A percentile compares a stretch with the other conserved stretches of the same genome.
phyloP scores from a whole-genome alignment of 2,888 invertebrate species.

The Pyrocoelia pectoralis region DNA sequence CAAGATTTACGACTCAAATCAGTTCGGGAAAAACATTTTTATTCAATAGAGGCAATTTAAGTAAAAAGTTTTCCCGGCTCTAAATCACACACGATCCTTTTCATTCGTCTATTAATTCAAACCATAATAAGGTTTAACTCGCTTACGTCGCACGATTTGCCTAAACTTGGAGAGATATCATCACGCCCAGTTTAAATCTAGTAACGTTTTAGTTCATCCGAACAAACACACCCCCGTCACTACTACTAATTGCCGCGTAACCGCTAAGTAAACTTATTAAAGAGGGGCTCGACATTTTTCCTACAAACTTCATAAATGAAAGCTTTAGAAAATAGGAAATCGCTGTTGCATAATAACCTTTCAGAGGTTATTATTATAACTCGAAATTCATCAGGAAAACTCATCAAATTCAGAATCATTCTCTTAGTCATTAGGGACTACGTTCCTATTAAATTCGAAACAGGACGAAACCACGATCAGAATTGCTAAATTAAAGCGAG shows the following conservation, averaged over 20 bases:
- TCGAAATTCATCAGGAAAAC: conserved; percentile 18
- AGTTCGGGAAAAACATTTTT: conserved; percentile 10
- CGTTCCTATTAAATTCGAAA: conserved; percentile 25
- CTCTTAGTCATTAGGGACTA: conserved; percentile 17
- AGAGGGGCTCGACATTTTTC: background rate
- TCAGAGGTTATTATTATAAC: conserved; percentile 8
- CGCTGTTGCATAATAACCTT: background rate
- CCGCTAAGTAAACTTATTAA: conserved; percentile 21
- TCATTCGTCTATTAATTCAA: background rate
- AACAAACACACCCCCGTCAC: conserved; percentile 17
- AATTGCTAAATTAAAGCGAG: conserved; percentile 26
- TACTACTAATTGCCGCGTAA: conserved; percentile 28
- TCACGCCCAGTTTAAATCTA: conserved; percentile 19
- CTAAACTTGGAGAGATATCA: conserved; percentile 24
- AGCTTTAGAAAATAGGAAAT: background rate
- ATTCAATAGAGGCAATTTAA: conserved; percentile 12
- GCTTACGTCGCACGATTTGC: conserved; percentile 8
- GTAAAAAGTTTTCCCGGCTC: background rate
- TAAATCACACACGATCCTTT: conserved; percentile 8
- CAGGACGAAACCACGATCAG: conserved; percentile 21
- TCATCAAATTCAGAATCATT: conserved; percentile 18
- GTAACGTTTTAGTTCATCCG: conserved; percentile 18
- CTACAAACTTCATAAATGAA: background rate
- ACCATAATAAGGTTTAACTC: conserved; percentile 8
- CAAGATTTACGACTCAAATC: conserved; percentile 19